A percentile compares a stretch with the other conserved stretches of the same genome.
These are phyloP conservation scores for Plusia festucae DNA, from an alignment of 2,888 invertebrate genomes.

Conservation along the genomic window DNA sequence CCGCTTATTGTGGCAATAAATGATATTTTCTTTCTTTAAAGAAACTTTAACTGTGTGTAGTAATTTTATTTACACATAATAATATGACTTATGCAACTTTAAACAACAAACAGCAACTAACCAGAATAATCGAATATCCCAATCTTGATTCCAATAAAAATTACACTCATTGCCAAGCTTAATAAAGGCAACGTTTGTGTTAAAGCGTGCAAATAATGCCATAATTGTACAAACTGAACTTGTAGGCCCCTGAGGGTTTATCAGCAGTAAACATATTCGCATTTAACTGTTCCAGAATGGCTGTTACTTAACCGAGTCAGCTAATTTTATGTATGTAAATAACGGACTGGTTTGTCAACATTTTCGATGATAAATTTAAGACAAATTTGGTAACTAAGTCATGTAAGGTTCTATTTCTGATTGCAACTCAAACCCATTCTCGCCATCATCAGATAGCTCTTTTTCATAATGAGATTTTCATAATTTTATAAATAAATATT, in stretches of 20 bases:
- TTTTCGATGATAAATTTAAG: neutral
- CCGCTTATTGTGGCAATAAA: no score
- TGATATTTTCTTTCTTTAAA: no score
- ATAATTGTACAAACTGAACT: slow-evolving; percentile 45
- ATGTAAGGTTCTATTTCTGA: neutral
- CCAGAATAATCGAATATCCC: slow-evolving; percentile 1
- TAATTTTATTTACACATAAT: neutral
- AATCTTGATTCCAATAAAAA: slow-evolving; percentile 13
- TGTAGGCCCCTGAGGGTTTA: slow-evolving; percentile 42
- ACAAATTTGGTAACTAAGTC: neutral
- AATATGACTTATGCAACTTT: no score
- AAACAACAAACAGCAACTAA: neutral
- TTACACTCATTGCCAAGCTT: slow-evolving; percentile 15
- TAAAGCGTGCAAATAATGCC: slow-evolving; percentile 44
- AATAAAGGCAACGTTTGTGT: slow-evolving; percentile 35
- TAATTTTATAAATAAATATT: no score
- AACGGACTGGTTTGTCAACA: neutral
- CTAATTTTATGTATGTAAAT: slow-evolving; percentile 7
- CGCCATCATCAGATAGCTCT: no score
- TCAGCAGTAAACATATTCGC: slow-evolving; percentile 21
- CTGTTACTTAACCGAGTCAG: slow-evolving; percentile 31
- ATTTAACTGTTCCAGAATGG: slow-evolving; percentile 9
- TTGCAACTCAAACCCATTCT: no score
- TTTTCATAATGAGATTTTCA: no score
- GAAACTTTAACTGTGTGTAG: no score